Base-by-base conservation (phyloP, 2,113 vertebrate genomes). In the Porphyrio hochstetteri region DNA sequence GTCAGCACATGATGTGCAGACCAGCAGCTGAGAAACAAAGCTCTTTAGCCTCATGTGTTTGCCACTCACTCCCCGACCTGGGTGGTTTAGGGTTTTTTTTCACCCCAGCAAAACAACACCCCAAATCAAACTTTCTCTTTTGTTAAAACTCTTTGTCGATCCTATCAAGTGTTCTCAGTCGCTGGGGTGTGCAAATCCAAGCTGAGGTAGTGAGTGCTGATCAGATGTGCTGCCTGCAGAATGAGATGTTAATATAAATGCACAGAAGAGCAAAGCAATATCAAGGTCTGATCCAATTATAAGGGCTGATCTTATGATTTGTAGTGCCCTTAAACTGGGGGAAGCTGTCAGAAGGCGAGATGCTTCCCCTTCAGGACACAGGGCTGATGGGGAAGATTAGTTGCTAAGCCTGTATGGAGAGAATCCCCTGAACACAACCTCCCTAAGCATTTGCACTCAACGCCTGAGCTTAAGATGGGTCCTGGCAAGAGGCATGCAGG, bases 401-500 rank as follows among this genome's bases (percentile, higher is more conserved):
- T 60, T 93, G 69, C 57, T 92, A 87, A 95, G 90, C 80, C 68
- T 53, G 83, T 56, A 83, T 88, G 88, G 64, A 94, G 92, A 88
- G 92, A 95, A 92, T 88, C 77, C 86, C 92, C 80, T 28, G 61
- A 88, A 80, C 52, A 52, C 76, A 88, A 88, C 85, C 76, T 92
- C 64, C 59, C 42, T 23, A 59, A 88, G 68, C 52, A 67, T 88
- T 95, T 96, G 85, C 63, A 77, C 90, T 90, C 82, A 31, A 93
- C 0, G 72, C 80, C 82, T 90, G 79, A 92, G 95, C 88, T 94
- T 94, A 81, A 95, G 94, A 96, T 92, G 92, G 90, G 94, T 92
- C 95, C 96, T 97, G 95, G 95, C 95, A 96, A 97, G 95, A 97
- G 95, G 95, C 94, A 83, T 28, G 2, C 95, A 93, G 93, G 82